Evolutionary conservation across 2,113 vertebrate species (phyloP).

Genomic region (Lipophrys pholis): DNA sequence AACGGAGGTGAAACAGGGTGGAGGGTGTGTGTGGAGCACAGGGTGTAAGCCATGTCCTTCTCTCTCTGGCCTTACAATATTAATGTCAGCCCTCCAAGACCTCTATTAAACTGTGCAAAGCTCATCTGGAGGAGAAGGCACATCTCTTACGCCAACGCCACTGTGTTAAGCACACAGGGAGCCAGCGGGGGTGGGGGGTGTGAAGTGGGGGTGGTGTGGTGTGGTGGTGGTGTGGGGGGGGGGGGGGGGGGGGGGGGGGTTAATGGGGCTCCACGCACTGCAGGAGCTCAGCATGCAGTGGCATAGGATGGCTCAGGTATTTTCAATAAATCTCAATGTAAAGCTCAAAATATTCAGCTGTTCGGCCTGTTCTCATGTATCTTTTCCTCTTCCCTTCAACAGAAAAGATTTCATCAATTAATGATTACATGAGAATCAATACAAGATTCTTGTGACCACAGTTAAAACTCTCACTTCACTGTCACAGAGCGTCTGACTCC

Average conservation of each 20-base stretch:
- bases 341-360: not conserved
- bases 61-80: conserved; percentile 78
- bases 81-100: conserved; percentile 82
- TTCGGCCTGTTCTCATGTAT: too few relatives aligned
- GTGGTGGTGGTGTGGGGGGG: too few relatives aligned
- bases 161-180: conserved; percentile 85
- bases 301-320: conserved; percentile 35
- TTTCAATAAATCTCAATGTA: too few relatives aligned
- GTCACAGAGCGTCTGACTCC: too few relatives aligned
- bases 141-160: conserved; percentile 83
- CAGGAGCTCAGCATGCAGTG: conserved; percentile 60
- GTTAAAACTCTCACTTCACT: too few relatives aligned
- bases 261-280: conserved; percentile 85
- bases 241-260: conserved; percentile 66
- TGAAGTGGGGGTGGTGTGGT: too few relatives aligned
- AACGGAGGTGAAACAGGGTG: conserved; percentile 17
- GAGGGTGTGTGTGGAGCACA: conserved; percentile 8
- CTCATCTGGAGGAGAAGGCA: conserved; percentile 78
- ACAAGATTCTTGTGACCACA: too few relatives aligned
- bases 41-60: conserved; percentile 55
- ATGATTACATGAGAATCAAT: too few relatives aligned
- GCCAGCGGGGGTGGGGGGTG: conserved; percentile 82
- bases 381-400: too few relatives aligned
- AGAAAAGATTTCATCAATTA: too few relatives aligned
- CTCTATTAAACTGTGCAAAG: conserved; percentile 85